Evolutionary conservation across 2,113 vertebrate species (phyloP).

Genomic region (Xenopus laevis): DNA sequence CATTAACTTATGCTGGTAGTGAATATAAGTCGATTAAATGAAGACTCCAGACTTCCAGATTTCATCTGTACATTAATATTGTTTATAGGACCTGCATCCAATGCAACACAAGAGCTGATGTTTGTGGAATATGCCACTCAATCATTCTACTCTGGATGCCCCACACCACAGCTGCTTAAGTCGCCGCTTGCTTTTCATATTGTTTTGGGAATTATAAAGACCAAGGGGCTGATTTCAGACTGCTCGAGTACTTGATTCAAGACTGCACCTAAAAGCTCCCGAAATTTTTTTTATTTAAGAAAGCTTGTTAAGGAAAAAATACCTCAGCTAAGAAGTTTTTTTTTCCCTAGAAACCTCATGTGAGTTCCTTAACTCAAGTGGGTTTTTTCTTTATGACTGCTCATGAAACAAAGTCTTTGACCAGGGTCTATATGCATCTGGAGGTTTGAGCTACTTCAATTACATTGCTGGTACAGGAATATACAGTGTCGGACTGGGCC

Average conservation of each 20-base stretch:
- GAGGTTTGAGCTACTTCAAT: constrained; percentile 56
- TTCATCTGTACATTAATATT: constrained; percentile 50
- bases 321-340: too few species aligned
- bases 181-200: constrained; percentile 55
- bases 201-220: constrained; percentile 59
- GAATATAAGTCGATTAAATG: constrained; percentile 63
- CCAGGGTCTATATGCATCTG: constrained; percentile 62
- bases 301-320: too few species aligned
- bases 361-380: too few species aligned
- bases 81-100: constrained; percentile 50
- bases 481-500: too few species aligned
- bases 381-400: too few species aligned
- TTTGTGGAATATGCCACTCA: constrained; percentile 57
- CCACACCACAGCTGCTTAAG: constrained; percentile 50
- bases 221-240: constrained; percentile 59
- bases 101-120: constrained; percentile 56
- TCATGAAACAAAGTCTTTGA: constrained; percentile 53
- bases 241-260: too few species aligned
- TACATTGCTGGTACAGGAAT: constrained; percentile 60
- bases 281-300: too few species aligned
- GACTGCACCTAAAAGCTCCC: too few species aligned
- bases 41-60: constrained; percentile 57
- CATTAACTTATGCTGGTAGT: constrained; percentile 53
- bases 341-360: too few species aligned
- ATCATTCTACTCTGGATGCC: constrained; percentile 60